Percentiles rank a stretch among this genome's conserved stretches.
Conservation (phyloP, 2,888 invertebrate species). For the Plagodis pulveraria region DNA sequence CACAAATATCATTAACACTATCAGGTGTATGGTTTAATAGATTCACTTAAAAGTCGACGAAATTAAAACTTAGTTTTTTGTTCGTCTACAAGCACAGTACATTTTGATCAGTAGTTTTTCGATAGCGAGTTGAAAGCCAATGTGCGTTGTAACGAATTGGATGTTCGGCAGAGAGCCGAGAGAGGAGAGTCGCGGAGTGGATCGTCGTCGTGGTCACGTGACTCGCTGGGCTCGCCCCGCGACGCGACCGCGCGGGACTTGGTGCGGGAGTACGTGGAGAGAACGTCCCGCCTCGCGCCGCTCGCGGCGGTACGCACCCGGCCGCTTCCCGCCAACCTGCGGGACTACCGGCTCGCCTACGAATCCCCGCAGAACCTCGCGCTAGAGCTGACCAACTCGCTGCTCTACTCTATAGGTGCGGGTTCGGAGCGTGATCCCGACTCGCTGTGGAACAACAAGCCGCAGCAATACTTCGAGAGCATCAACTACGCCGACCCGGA, state of each 20-base stretch:
- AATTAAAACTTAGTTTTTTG: too few species aligned
- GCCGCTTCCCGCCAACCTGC: not conserved
- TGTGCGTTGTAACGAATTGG: constrained; percentile 25
- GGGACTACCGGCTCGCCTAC: not conserved
- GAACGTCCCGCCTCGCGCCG: constrained; percentile 66
- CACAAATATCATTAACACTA: constrained; percentile 2
- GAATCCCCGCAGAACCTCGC: constrained; percentile 62
- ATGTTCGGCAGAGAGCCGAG: constrained; percentile 35
- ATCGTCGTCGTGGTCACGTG: not conserved
- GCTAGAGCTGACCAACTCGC: constrained; percentile 59
- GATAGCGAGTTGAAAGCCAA: not conserved
- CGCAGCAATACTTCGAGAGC: constrained; percentile 87
- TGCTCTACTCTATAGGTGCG: constrained; percentile 55
- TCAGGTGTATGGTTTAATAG: too few species aligned
- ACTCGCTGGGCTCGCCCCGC: constrained; percentile 22
- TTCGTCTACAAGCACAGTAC: too few species aligned
- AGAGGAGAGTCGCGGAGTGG: constrained; percentile 18
- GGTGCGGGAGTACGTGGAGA: constrained; percentile 70
- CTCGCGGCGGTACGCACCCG: constrained; percentile 51
- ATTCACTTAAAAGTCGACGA: too few species aligned
- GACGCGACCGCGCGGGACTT: constrained; percentile 21
- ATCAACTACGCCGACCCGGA: constrained; percentile 76
- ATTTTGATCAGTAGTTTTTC: too few species aligned
- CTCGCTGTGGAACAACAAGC: constrained; percentile 83
- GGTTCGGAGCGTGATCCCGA: constrained; percentile 61